Evolutionary conservation across 2,797 vertebrate genomes (phyloP).

Genomic region (Coluber constrictor): DNA sequence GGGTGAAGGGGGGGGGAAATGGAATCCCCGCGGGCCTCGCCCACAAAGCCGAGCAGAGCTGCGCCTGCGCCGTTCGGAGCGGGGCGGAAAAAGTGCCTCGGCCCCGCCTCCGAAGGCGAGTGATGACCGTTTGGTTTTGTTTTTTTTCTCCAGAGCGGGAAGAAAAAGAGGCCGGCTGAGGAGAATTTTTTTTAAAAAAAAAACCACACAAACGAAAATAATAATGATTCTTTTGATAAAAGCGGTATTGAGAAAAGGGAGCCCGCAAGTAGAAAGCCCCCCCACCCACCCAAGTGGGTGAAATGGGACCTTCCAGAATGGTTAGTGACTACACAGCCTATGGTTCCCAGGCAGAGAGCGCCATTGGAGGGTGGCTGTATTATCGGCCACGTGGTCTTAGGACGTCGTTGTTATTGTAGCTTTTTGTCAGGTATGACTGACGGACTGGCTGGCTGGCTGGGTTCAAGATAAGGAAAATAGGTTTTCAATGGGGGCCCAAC

Average conservation of each 20-base stretch:
- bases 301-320: neutral
- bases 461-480: neutral
- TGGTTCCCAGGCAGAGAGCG: neutral
- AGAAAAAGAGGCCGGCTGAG: neutral
- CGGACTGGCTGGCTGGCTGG: neutral
- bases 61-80: neutral
- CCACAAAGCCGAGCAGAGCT: neutral
- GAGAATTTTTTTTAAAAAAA: neutral
- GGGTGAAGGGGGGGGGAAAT: fast-evolving
- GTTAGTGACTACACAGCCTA: neutral
- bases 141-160: neutral
- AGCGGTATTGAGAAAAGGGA: neutral
- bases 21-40: neutral
- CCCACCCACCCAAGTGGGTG: neutral
- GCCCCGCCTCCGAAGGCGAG: fast-evolving
- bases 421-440: neutral
- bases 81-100: neutral
- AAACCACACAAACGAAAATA: neutral
- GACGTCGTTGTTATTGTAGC: neutral
- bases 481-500: neutral
- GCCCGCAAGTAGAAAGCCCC: neutral
- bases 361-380: neutral
- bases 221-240: neutral
- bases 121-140: neutral
- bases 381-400: neutral